phyloP scores from a whole-genome alignment of 2,888 invertebrate species.

The Amphiduros pacificus region DNA sequence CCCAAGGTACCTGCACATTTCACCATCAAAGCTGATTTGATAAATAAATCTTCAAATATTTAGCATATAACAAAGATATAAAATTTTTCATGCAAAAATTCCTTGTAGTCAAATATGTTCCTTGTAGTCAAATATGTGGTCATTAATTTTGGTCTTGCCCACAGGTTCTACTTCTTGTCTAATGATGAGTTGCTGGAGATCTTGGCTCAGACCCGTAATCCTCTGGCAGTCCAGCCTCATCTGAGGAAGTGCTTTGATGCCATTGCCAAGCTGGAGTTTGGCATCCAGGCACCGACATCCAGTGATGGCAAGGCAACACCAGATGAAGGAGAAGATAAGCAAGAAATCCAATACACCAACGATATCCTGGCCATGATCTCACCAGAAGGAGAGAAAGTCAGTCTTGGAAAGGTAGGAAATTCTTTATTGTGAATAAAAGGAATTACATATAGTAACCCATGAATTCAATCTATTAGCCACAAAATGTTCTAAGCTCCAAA shows the following conservation, averaged over 20 bases:
- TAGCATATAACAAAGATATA: no score
- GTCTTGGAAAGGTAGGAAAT: constrained; percentile 69
- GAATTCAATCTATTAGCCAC: no score
- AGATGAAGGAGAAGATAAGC: constrained; percentile 25
- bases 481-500: no score
- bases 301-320: constrained; percentile 42
- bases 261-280: constrained; percentile 60
- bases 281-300: constrained; percentile 33
- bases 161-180: constrained; percentile 82
- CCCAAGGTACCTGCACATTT: constrained; percentile 62
- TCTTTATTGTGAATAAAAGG: no score
- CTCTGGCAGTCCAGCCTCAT: constrained; percentile 83
- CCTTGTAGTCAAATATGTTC: background rate
- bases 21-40: background rate
- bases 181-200: constrained; percentile 89
- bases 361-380: constrained; percentile 89
- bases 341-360: constrained; percentile 65
- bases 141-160: constrained; percentile 2
- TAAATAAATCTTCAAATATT: background rate
- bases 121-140: background rate
- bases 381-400: constrained; percentile 82
- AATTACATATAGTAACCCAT: no score
- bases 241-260: constrained; percentile 79
- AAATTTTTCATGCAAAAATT: no score
- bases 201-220: constrained; percentile 85